Evolutionary conservation across 2,113 vertebrate genomes (phyloP).

Genomic region (Gambusia affinis): DNA sequence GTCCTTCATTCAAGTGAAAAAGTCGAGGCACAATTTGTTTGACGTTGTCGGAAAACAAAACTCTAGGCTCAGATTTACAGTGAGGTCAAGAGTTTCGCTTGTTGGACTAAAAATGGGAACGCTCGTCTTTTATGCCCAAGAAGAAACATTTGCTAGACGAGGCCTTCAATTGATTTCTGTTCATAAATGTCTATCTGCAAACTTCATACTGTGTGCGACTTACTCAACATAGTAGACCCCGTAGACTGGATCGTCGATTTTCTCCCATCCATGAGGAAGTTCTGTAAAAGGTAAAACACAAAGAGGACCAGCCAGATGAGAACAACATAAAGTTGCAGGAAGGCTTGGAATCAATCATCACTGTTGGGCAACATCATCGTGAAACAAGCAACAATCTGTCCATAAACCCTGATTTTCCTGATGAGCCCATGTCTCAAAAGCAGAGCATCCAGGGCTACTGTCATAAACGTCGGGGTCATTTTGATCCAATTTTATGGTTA

Average conservation of each 20-base stretch:
- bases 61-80: slow-evolving; percentile 24
- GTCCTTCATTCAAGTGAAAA: slow-evolving; percentile 34
- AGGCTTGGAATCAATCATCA: slow-evolving; percentile 22
- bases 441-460: no score
- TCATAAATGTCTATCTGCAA: background rate
- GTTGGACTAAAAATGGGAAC: background rate
- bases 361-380: background rate
- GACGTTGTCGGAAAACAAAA: slow-evolving; percentile 2
- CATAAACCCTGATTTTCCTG: background rate
- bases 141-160: background rate
- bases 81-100: slow-evolving; percentile 15
- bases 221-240: slow-evolving; percentile 99
- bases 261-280: slow-evolving; percentile 98
- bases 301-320: slow-evolving; percentile 19
- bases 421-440: background rate
- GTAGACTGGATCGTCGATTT: slow-evolving; percentile 98
- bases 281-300: slow-evolving; percentile 78
- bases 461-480: background rate
- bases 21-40: slow-evolving; percentile 11
- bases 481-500: background rate
- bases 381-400: background rate
- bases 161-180: no score
- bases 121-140: background rate
- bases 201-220: slow-evolving; percentile 71
- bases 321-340: background rate